These are phyloP conservation scores for Astatoreochromis straeleni DNA, from an alignment of 2,113 vertebrate species.

Conservation along the genomic window DNA sequence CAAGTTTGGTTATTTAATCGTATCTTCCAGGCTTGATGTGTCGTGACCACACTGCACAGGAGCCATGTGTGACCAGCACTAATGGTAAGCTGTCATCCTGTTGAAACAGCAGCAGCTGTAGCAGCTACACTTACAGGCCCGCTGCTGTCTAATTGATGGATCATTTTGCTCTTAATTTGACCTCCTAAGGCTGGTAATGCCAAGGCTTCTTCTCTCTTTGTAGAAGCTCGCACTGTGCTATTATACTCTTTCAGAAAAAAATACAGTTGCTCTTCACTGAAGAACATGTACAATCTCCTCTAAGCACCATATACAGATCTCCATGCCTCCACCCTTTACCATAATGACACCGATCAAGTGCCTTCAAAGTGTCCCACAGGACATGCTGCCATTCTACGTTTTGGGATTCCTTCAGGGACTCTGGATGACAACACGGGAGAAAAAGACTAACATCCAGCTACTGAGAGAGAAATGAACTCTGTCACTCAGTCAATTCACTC, in stretches of 20 bases:
- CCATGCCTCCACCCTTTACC: not conserved
- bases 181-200: constrained; percentile 63
- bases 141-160: constrained; percentile 64
- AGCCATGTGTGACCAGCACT: constrained; percentile 33
- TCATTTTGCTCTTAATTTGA: constrained; percentile 71
- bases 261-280: constrained; percentile 54
- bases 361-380: not conserved
- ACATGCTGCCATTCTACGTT: not conserved
- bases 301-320: constrained; percentile 16
- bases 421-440: not conserved
- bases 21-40: constrained; percentile 4
- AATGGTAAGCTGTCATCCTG: constrained; percentile 37
- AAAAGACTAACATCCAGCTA: constrained; percentile 3
- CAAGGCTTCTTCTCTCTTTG: constrained; percentile 51
- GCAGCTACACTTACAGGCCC: constrained; percentile 53
- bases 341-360: not conserved
- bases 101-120: constrained; percentile 52
- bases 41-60: constrained; percentile 33
- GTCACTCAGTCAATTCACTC: constrained; percentile 65
- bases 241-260: constrained; percentile 24
- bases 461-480: constrained; percentile 52
- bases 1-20: constrained; percentile 16
- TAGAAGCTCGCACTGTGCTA: constrained; percentile 45
- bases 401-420: not conserved
- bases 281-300: constrained; percentile 26